Percentiles rank a stretch among this genome's conserved stretches.
Conservation (phyloP, 2,113 vertebrate genomes). For the Miniopterus natalensis region DNA sequence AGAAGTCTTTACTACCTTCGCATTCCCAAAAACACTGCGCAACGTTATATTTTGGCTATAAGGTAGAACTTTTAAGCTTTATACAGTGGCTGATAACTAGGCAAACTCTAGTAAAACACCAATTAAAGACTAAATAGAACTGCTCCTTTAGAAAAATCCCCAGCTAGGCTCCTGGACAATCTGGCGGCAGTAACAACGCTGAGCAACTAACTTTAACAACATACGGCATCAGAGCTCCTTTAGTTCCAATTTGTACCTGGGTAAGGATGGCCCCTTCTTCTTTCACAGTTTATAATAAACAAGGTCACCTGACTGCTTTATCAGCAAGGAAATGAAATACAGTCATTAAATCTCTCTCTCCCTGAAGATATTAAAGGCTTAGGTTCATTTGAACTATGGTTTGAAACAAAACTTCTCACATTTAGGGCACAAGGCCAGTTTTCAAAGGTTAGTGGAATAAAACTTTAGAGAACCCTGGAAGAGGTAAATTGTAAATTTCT, state of each 20-base stretch:
- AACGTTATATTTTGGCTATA: not conserved
- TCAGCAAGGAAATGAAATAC: not conserved
- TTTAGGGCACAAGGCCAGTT: not conserved
- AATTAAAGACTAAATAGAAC: not conserved
- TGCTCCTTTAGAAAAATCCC: not conserved
- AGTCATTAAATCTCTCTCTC: not conserved
- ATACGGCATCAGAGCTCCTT: not conserved
- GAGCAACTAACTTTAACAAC: not conserved
- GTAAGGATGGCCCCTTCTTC: not conserved
- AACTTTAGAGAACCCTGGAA: not conserved
- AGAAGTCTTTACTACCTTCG: not conserved
- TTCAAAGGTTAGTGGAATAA: constrained; percentile 9
- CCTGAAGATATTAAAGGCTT: not conserved
- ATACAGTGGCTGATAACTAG: not conserved
- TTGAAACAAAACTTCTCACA: constrained; percentile 28
- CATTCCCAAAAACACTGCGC: not conserved
- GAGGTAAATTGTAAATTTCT: not conserved
- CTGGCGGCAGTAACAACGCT: not conserved
- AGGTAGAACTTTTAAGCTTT: constrained; percentile 23
- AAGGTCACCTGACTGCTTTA: not conserved
- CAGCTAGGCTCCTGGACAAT: not conserved
- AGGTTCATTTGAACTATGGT: not conserved
- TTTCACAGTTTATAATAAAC: not conserved
- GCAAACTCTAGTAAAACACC: not conserved
- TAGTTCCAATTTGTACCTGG: not conserved